A percentile compares a stretch with the other conserved stretches of the same genome.
Evolutionary conservation across 1,140 invertebrate genomes (phyloP).

Genomic region (Antheraea mylitta): DNA sequence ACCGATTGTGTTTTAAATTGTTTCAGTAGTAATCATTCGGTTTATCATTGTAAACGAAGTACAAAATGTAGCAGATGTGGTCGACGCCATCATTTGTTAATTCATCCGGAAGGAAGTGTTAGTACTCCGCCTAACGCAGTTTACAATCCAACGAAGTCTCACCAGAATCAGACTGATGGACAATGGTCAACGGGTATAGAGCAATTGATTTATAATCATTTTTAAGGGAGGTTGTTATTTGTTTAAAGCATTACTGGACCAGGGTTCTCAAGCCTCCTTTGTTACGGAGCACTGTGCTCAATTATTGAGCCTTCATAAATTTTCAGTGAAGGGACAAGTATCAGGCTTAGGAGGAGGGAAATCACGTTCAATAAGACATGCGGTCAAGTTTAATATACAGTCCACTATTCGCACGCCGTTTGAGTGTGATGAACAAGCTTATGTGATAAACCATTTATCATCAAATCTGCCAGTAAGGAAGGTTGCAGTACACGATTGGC

Average conservation of each 20-base stretch:
- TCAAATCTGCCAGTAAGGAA: constrained; percentile 1
- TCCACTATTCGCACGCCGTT: constrained; percentile 1
- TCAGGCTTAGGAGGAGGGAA: neutral
- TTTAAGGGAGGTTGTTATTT: neutral
- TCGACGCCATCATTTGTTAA: constrained; percentile 17
- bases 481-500: constrained; percentile 1
- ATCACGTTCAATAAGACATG: neutral
- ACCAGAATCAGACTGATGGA: constrained; percentile 5
- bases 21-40: neutral
- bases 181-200: neutral
- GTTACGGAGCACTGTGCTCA: neutral
- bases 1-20: constrained; percentile 18
- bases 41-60: constrained; percentile 5
- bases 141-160: constrained; percentile 1
- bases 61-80: constrained; percentile 13
- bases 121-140: neutral
- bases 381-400: constrained; percentile 5
- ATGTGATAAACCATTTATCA: constrained; percentile 8
- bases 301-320: too few species aligned
- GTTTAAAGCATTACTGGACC: neutral
- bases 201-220: neutral
- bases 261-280: neutral
- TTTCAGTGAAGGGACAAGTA: too few species aligned
- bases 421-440: constrained; percentile 1
- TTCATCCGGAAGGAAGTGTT: constrained; percentile 9